phyloP scores from a whole-genome alignment of 2,888 invertebrate species.

The Lepeophtheirus nordmannii region DNA sequence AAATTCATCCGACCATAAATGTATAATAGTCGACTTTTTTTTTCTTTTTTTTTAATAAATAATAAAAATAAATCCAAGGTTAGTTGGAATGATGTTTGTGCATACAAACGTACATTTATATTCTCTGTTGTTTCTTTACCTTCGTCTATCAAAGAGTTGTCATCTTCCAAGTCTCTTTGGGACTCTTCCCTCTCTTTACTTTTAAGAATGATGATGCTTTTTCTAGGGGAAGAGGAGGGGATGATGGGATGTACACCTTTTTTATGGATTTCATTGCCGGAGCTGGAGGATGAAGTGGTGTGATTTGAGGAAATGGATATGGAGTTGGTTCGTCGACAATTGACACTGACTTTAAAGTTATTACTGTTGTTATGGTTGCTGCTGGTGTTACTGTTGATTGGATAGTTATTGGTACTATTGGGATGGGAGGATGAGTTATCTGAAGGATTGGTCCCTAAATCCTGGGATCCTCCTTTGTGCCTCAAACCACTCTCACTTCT shows the following conservation, averaged over 20 bases:
- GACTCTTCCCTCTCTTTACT: background rate
- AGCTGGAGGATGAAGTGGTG: background rate
- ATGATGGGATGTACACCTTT: background rate
- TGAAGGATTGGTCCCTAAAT: background rate
- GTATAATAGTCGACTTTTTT: too few relatives aligned
- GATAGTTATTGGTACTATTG: too few relatives aligned
- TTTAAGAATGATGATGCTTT: background rate
- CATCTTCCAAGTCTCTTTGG: constrained; percentile 3
- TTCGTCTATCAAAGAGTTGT: too few relatives aligned
- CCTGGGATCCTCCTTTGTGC: background rate
- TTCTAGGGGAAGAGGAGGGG: background rate
- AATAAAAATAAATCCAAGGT: too few relatives aligned
- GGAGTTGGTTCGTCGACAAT: background rate
- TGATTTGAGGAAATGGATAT: background rate
- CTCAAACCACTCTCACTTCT: background rate
- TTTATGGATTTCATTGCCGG: background rate
- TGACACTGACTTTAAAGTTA: background rate
- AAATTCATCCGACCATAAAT: too few relatives aligned
- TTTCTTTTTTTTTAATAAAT: too few relatives aligned
- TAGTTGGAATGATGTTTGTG: too few relatives aligned
- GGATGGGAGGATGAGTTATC: too few relatives aligned
- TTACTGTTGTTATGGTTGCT: too few relatives aligned
- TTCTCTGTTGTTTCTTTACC: too few relatives aligned
- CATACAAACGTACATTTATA: too few relatives aligned
- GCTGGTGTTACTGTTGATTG: too few relatives aligned